Base-by-base conservation (phyloP, 2,888 invertebrate species). In the Orchesella flavescens region DNA sequence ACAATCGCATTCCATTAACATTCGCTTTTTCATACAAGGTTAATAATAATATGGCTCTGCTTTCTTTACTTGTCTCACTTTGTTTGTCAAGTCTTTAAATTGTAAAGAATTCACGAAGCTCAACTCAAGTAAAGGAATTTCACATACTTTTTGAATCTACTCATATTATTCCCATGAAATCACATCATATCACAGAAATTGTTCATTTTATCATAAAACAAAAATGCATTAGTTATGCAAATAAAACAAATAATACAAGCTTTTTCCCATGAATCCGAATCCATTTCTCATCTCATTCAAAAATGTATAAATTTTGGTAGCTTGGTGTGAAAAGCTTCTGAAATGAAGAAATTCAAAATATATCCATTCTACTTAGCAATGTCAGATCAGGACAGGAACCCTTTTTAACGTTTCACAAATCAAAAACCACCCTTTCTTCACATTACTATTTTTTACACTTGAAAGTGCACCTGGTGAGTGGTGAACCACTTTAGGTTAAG, bases 81-180 rank as follows among this genome's bases (percentile, higher is more conserved):
- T n/a, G 1, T 19, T 59, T 1, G 59, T 24, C n/a, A n/a, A 24
- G 9, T 15, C 10, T 63, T 13, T 34, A 24, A n/a, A n/a, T 1
- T 63, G 63, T 24, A 63, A 63, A 63, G 63, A 24, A 63, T 63
- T 63, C 63, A 12, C 24, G 63, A 63, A 12, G 63, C 63, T 63
- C n/a, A n/a, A n/a, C n/a, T n/a, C 49, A 15, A 15, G 12, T n/a
- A 49, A 49, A n/a, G 12, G 12, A 15, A 49, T n/a, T 49, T 49
- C n/a, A n/a, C 12, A 49, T 49, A 49, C 3, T 7, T 7, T 7
- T 49, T 7, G 15, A 49, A 15, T 7, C 2, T 3, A 2, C 49
- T 49, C 49, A 49, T 3, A 12, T n/a, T n/a, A n/a, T n/a, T n/a
- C n/a, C n/a, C n/a, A n/a, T n/a, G n/a, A n/a, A n/a, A n/a, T n/a